A percentile compares a stretch with the other conserved stretches of the same genome.
Evolutionary conservation across 2,113 vertebrate species (phyloP).

Genomic region (Probosciger aterrimus): DNA sequence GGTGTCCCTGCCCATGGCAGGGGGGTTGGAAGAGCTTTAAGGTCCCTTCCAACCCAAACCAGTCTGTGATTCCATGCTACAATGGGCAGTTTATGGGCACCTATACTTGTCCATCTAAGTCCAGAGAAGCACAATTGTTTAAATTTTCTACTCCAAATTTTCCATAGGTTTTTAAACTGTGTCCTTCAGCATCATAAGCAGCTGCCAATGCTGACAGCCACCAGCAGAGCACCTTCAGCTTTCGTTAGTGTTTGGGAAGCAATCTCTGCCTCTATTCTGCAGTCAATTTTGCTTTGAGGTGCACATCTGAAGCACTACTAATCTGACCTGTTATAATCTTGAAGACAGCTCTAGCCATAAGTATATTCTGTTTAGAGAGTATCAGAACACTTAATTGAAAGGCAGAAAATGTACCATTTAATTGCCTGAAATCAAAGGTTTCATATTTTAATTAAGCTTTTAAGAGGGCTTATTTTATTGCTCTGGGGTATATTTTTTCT

Average conservation of each 20-base stretch:
- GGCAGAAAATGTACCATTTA: conserved; percentile 38
- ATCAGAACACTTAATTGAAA: conserved; percentile 33
- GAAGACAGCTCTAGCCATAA: background rate
- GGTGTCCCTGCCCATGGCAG: background rate
- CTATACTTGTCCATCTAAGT: background rate
- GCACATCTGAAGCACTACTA: conserved; percentile 22
- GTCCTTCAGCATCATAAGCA: background rate
- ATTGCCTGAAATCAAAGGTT: conserved; percentile 64
- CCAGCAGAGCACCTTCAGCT: background rate
- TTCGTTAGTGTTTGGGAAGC: conserved; percentile 1
- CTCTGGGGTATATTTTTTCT: background rate
- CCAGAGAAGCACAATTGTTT: background rate
- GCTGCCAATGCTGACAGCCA: background rate
- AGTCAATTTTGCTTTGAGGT: conserved; percentile 26
- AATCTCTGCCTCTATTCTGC: background rate
- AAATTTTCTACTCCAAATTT: background rate
- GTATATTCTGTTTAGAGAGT: conserved; percentile 23
- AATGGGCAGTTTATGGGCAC: background rate
- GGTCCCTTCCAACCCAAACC: background rate
- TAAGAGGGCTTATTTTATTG: conserved; percentile 23
- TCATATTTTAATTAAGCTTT: conserved; percentile 57
- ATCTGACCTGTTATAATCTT: background rate
- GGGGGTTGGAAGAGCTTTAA: background rate
- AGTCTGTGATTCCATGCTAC: background rate
- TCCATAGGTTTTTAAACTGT: background rate